Evolutionary conservation across 2,888 invertebrate genomes (phyloP), one percentile per base, ranked within the genome.

Genomic region (Matsumyia berberina): DNA sequence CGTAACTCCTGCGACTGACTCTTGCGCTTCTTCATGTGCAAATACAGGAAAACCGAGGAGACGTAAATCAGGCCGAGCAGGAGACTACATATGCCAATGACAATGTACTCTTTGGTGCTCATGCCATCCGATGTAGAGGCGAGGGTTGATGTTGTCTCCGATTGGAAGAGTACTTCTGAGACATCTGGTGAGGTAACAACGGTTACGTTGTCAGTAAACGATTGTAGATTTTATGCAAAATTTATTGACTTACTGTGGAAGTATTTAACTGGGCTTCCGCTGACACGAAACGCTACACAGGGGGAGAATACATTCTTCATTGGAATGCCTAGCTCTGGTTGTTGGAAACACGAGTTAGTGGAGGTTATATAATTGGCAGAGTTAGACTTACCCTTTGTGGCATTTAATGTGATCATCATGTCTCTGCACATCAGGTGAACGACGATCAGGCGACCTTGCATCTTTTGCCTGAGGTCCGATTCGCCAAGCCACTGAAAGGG

Each of bases 41-140:
- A 90, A 89, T 96, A 97, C 11, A 97, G 93, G 81, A 96, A 95
- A 19, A 97, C 96, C 5, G 97, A 97, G 0, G 96, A 96, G 15
- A 97, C 95, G 91, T 97, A 97, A 88, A 97, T 95, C 35, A 97
- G 93, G 0, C 96, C 97, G n/a, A 97, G 92, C n/a, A 97, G 93
- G 15, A 97, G 93, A 15, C 97, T 96, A 88, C 96, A 96, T 55
- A 96, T 93, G 33, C 96, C 97, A 76, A 97, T 96, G 0, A 96
- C 96, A 17, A 96, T 94, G 88, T 97, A 97, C 92, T 97, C 97
- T 8, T 95, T 93, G 11, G 95, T 93, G 24, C 94, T 94, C 77
- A 97, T 93, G 53, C 95, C 95, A 55, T 93, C 93, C 33, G 94
- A 92, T 8, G 92, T 92, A 53, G 92, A 90, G n/a, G 93, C 90